phyloP scores from a whole-genome alignment of 2,888 invertebrate species.

The Cotesia congregata region DNA sequence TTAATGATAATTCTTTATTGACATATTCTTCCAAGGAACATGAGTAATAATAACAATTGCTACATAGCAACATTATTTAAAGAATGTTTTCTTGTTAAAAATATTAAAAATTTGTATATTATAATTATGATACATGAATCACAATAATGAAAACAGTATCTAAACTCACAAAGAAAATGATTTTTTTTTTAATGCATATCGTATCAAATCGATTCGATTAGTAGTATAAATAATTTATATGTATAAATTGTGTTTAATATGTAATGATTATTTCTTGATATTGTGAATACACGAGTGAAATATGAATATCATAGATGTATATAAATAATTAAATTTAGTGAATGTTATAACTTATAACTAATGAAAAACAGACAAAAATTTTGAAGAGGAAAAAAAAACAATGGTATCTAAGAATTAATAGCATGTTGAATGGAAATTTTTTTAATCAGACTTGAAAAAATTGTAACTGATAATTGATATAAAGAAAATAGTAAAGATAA shows the following conservation, averaged over 20 bases:
- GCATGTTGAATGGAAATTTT: no score
- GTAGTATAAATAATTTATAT: conserved; percentile 33
- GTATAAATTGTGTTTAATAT: conserved; percentile 21
- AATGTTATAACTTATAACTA: conserved; percentile 22
- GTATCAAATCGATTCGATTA: conserved; percentile 41
- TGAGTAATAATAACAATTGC: neutral
- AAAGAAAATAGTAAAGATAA: conserved; percentile 8
- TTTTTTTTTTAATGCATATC: conserved; percentile 47
- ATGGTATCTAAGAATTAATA: neutral
- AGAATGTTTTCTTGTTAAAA: no score
- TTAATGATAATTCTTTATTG: conserved; percentile 41
- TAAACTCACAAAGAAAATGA: neutral
- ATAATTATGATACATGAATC: neutral
- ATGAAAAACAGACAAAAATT: neutral
- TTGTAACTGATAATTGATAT: conserved; percentile 9
- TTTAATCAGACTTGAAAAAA: no score
- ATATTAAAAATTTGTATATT: no score
- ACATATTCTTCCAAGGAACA: conserved; percentile 39
- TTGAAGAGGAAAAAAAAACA: conserved; percentile 21
- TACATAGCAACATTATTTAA: no score
- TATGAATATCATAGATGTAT: conserved; percentile 59
- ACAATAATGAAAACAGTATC: neutral
- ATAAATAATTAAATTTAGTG: conserved; percentile 49
- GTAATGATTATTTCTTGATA: conserved; percentile 35
- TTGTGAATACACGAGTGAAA: conserved; percentile 40